A percentile compares a stretch with the other conserved stretches of the same genome.
Conservation (phyloP, 1,140 invertebrate genomes). For the Ruditapes philippinarum region DNA sequence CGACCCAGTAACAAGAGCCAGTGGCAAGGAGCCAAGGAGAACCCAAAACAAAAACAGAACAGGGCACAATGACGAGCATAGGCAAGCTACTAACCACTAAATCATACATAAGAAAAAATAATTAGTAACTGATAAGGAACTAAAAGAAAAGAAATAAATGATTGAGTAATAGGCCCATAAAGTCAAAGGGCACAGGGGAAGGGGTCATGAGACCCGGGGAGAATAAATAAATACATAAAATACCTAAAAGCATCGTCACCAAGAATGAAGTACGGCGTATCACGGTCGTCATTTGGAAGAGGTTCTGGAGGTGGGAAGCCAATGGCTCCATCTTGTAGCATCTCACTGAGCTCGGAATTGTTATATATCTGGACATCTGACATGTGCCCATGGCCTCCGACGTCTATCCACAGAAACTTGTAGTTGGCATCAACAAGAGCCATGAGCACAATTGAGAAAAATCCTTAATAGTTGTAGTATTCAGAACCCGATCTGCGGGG, state of each 20-base stretch:
- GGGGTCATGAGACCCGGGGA: no score
- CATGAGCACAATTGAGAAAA: conserved; percentile 42
- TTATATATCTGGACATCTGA: conserved; percentile 54
- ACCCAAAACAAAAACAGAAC: no score
- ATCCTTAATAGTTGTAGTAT: no score
- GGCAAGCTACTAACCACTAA: no score
- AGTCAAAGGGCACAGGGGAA: no score
- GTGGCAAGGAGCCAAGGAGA: no score
- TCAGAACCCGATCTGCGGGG: conserved; percentile 35
- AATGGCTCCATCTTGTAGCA: background rate
- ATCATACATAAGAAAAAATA: no score
- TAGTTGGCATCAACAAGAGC: conserved; percentile 55
- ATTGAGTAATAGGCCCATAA: no score
- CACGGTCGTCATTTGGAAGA: background rate
- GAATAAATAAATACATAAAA: conserved; percentile 43
- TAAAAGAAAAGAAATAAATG: no score
- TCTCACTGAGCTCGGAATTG: conserved; percentile 10
- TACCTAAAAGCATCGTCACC: conserved; percentile 78
- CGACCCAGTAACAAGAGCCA: no score
- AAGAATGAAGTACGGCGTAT: conserved; percentile 68
- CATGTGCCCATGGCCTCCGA: conserved; percentile 43
- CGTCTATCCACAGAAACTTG: conserved; percentile 41
- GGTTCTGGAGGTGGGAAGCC: background rate
- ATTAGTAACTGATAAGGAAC: no score
- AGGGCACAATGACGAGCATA: no score